Percentiles rank a stretch among this genome's conserved stretches.
phyloP scores from a whole-genome alignment of 2,888 invertebrate species.

The Tipula helvola region DNA sequence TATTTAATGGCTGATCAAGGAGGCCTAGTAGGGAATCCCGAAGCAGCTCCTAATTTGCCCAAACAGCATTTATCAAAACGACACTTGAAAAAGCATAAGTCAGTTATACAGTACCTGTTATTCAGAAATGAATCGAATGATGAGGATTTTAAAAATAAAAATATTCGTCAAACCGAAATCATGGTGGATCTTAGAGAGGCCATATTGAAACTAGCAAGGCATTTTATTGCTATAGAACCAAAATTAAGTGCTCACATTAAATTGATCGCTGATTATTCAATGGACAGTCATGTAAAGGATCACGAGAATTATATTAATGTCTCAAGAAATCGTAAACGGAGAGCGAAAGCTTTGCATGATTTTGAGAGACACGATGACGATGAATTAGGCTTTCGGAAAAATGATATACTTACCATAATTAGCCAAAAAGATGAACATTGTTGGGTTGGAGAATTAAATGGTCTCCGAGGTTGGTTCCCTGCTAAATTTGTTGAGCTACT shows the following conservation, averaged over 20 bases:
- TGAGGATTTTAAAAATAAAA: conserved; percentile 85
- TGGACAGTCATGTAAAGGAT: conserved; percentile 90
- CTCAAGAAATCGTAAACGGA: conserved; percentile 68
- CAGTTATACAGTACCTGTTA: conserved; percentile 75
- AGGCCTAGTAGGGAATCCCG: conserved; percentile 81
- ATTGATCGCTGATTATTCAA: conserved; percentile 83
- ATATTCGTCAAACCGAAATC: conserved; percentile 95
- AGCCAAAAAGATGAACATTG: conserved; percentile 97
- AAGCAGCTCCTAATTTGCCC: conserved; percentile 78
- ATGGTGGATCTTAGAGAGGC: conserved; percentile 95
- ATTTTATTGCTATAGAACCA: conserved; percentile 89
- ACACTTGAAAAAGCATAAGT: conserved; percentile 82
- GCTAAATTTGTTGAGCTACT: conserved; percentile 92
- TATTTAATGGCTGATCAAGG: conserved; percentile 96
- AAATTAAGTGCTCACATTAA: conserved; percentile 67
- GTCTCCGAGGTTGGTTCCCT: conserved; percentile 91
- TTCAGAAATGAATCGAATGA: conserved; percentile 68
- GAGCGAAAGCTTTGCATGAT: conserved; percentile 90
- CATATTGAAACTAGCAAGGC: conserved; percentile 83
- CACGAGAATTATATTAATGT: conserved; percentile 92
- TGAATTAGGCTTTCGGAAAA: conserved; percentile 94
- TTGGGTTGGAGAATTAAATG: conserved; percentile 96
- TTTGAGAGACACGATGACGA: conserved; percentile 98
- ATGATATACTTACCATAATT: conserved; percentile 95
- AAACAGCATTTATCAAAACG: conserved; percentile 74